Conservation (phyloP, 2,113 vertebrate species). For the Oryzias javanicus region DNA sequence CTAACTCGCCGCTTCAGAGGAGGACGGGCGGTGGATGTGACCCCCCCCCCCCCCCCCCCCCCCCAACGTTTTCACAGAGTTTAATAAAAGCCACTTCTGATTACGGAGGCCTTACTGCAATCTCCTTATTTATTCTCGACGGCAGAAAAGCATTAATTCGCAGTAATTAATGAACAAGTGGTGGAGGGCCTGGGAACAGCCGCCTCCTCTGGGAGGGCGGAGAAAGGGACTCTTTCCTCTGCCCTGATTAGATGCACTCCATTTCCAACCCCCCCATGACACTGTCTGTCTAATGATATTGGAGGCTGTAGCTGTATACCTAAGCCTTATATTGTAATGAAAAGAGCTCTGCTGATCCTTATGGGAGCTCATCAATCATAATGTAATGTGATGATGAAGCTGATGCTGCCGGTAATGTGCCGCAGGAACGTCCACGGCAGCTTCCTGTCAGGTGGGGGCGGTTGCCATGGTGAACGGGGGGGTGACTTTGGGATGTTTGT, state of each 20-base stretch:
- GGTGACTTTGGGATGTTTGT: too few species aligned
- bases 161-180: slow-evolving; percentile 73
- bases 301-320: slow-evolving; percentile 36
- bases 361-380: not conserved
- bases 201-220: slow-evolving; percentile 67
- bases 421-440: too few species aligned
- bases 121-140: slow-evolving; percentile 65
- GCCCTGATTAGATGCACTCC: slow-evolving; percentile 69
- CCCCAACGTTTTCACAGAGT: slow-evolving; percentile 62
- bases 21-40: slow-evolving; percentile 42
- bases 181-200: slow-evolving; percentile 65
- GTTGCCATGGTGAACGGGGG: too few species aligned
- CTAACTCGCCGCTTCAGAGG: slow-evolving; percentile 33
- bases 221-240: slow-evolving; percentile 59
- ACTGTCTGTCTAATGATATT: slow-evolving; percentile 55
- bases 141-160: slow-evolving; percentile 71
- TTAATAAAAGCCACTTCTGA: slow-evolving; percentile 73
- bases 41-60: slow-evolving; percentile 9
- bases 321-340: slow-evolving; percentile 17
- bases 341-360: not conserved
- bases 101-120: slow-evolving; percentile 57
- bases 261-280: slow-evolving; percentile 58
- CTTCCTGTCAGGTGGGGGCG: too few species aligned
- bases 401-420: too few species aligned
- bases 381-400: too few species aligned